A percentile compares a stretch with the other conserved stretches of the same genome.
phyloP scores from a whole-genome alignment of 2,888 invertebrate genomes.

The Dolomedes plantarius region DNA sequence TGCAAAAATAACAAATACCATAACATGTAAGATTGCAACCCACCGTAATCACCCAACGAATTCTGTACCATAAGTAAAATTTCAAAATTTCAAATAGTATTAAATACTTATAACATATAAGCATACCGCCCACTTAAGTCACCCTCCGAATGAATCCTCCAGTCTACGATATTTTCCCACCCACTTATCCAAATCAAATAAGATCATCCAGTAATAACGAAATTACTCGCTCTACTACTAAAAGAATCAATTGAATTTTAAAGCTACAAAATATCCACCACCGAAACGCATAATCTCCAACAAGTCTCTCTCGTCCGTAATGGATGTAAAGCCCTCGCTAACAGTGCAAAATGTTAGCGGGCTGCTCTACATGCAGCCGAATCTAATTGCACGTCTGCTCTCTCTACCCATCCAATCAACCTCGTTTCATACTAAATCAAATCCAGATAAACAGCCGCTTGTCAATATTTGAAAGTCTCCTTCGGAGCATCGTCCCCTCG shows the following conservation, averaged over 20 bases:
- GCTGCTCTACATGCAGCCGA: background rate
- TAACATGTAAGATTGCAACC: too few species aligned
- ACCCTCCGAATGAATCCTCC: too few species aligned
- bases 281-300: background rate
- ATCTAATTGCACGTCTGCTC: background rate
- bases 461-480: constrained; percentile 24
- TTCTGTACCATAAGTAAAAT: too few species aligned
- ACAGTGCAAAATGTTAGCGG: background rate
- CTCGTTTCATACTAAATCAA: constrained; percentile 27
- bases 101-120: too few species aligned
- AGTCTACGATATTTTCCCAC: background rate
- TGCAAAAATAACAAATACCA: too few species aligned
- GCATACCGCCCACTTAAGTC: too few species aligned
- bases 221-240: background rate
- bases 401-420: constrained; percentile 20
- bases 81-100: too few species aligned
- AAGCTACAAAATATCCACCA: background rate
- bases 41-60: too few species aligned
- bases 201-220: background rate
- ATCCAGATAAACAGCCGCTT: constrained; percentile 14
- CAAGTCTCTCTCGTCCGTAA: background rate
- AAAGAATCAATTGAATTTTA: background rate
- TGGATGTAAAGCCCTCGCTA: background rate
- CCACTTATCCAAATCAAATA: background rate
- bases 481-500: background rate